Base-by-base conservation (phyloP, 2,888 invertebrate species). In the Platycheirus rosarum region DNA sequence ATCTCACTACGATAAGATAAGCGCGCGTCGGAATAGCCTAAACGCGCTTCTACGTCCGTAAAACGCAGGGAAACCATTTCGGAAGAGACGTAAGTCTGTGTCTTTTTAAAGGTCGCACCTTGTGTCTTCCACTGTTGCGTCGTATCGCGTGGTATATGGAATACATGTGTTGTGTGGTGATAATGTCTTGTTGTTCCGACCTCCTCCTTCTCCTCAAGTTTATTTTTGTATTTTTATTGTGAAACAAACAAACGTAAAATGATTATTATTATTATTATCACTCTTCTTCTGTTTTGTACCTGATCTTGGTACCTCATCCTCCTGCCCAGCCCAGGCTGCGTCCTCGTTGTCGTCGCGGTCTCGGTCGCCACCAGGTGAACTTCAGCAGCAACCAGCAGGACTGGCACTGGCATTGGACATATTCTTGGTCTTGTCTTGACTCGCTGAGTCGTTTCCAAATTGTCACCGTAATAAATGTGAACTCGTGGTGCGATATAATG, bases 401-500 rank as follows among this genome's bases (percentile, higher is more conserved):
- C n/a, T n/a, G n/a, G n/a, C n/a, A n/a, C n/a, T n/a, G n/a, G n/a
- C n/a, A n/a, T n/a, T 55, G 37, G 20, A 37, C 55, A 26, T 48
- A n/a, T n/a, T n/a, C n/a, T n/a, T n/a, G n/a, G n/a, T n/a, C n/a
- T 57, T 32, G 62, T 53, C 37, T 18, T 14, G 8, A 1, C 9
- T 35, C 23, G 55, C 23, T n/a, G 42, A 46, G 55, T 46, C 69
- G 35, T 79, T 69, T 62, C 82, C 82, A 70, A 82, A 82, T 82
- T 82, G 82, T 82, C 82, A 82, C 60, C 71, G 82, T 85, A 85
- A 85, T 85, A 85, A 85, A 85, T 85, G 85, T 85, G 85, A 80
- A 70, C 77, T 85, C 85, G 75, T 80, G 84, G 84, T 76, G 85
- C 84, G 79, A 85, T 79, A 85, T 85, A 85, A 85, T 84, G 84